A percentile compares a stretch with the other conserved stretches of the same genome.
Conservation (phyloP, 2,888 invertebrate species). For the Spisula subtruncata region DNA sequence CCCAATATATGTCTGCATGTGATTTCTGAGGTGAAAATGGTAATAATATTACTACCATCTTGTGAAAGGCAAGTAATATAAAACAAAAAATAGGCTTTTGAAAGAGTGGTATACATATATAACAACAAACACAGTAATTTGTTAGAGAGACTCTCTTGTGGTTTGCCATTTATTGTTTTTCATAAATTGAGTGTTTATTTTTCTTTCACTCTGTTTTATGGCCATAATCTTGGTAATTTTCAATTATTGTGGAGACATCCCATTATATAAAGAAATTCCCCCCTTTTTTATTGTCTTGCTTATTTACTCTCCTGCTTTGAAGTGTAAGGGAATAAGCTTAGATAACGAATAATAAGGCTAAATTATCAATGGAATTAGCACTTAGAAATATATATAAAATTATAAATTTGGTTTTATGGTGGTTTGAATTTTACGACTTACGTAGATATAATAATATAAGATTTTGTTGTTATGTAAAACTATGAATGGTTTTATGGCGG, state of each 20-base stretch:
- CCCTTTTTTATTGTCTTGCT: neutral
- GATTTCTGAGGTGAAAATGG: neutral
- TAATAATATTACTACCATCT: neutral
- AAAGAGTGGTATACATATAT: neutral
- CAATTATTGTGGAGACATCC: neutral
- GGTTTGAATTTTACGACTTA: neutral
- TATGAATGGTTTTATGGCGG: neutral
- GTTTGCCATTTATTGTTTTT: neutral
- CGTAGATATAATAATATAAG: neutral
- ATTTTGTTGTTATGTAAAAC: neutral
- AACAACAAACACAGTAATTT: neutral
- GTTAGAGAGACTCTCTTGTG: neutral
- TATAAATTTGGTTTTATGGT: neutral
- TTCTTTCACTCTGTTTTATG: neutral
- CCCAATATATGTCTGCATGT: neutral
- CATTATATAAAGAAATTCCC: neutral
- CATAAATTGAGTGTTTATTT: neutral
- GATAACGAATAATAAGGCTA: neutral
- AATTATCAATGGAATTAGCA: neutral
- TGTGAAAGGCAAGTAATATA: neutral
- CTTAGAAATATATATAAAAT: conserved; percentile 15
- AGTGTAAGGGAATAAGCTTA: neutral
- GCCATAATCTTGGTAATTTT: neutral
- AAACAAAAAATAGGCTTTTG: neutral
- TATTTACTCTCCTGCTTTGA: too few relatives aligned